Base-by-base conservation (phyloP, 30 jellyfish, hydroid and myxozoan species). In the Aurelia coerulea region DNA sequence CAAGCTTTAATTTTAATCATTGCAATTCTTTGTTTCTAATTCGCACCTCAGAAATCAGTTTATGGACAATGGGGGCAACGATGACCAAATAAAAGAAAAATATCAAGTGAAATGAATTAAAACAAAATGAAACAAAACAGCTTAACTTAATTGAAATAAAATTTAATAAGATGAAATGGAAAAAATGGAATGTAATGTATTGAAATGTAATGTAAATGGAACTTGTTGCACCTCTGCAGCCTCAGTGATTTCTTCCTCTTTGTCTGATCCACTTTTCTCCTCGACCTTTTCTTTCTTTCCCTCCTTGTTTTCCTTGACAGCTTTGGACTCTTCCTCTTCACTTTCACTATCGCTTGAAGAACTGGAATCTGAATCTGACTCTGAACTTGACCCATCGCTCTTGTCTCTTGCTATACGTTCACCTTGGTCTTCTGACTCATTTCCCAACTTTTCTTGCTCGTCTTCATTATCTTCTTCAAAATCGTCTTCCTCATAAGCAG, bases 301-400 rank as follows among this genome's bases (percentile, higher is more conserved):
- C 3, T 15, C 5, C 60, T 76, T 76, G 19, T 42, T 49, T 46
- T 31, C n/a, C 50, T 74, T 33, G 18, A 6, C 72, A 4, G 41
- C 84, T 74, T 42, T 50, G 2, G 52, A 32, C 72, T 13, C 78
- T 2, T 67, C 78, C 15, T 50, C 84, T 53, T 81, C 82, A 15
- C 11, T 52, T 41, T 73, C 84, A 49, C 84, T 73, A 5, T 54
- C 85, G 46, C 85, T 75, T 0, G 68, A 58, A 75, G 85, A 75
- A 23, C 72, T 39, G 23, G 59, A n/a, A 11, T 52, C 10, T 29
- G 68, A 42, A 35, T 67, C 70, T n/a, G 66, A 74, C 32, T 74
- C 85, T 29, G 85, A 75, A n/a, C 46, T 41, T 14, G 65, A 75
- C 12, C 42, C 53, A n/a, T 65, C 42, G 10, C 52, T 56, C 19